phyloP scores from a whole-genome alignment of 2,888 invertebrate genomes.

The Hipparchia sbordonii region DNA sequence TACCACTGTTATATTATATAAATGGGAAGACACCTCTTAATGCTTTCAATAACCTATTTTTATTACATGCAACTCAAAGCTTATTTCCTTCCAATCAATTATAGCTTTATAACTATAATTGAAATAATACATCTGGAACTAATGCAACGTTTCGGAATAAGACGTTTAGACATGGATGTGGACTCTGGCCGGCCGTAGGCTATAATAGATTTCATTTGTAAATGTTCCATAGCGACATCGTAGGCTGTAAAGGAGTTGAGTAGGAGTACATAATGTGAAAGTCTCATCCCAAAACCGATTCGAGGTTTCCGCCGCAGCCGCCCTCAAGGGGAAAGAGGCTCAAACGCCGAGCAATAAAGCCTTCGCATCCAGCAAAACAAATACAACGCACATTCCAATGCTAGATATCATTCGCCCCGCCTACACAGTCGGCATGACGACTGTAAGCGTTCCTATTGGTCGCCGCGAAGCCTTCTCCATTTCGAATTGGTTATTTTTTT shows the following conservation, averaged over 20 bases:
- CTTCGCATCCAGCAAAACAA: conserved; percentile 80
- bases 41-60: conserved; percentile 61
- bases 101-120: not conserved
- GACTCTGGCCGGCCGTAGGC: not conserved
- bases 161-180: not conserved
- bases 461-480: conserved; percentile 79
- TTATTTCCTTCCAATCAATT: not conserved
- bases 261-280: conserved; percentile 76
- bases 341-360: conserved; percentile 80
- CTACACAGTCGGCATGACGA: conserved; percentile 83
- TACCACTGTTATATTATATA: conserved; percentile 78
- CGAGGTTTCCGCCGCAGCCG: conserved; percentile 73
- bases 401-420: conserved; percentile 83
- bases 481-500: conserved; percentile 82
- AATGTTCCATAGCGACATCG: conserved; percentile 22
- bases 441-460: conserved; percentile 79
- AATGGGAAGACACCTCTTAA: conserved; percentile 72
- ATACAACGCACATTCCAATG: conserved; percentile 82
- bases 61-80: conserved; percentile 37
- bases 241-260: conserved; percentile 48
- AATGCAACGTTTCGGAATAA: not conserved
- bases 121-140: not conserved
- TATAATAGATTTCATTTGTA: conserved; percentile 7
- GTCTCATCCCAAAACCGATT: conserved; percentile 71
- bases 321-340: conserved; percentile 80